A percentile compares a stretch with the other conserved stretches of the same genome.
These are phyloP conservation scores for Echinops telfairi DNA, from an alignment of 2,113 vertebrate species.

Conservation along the genomic window DNA sequence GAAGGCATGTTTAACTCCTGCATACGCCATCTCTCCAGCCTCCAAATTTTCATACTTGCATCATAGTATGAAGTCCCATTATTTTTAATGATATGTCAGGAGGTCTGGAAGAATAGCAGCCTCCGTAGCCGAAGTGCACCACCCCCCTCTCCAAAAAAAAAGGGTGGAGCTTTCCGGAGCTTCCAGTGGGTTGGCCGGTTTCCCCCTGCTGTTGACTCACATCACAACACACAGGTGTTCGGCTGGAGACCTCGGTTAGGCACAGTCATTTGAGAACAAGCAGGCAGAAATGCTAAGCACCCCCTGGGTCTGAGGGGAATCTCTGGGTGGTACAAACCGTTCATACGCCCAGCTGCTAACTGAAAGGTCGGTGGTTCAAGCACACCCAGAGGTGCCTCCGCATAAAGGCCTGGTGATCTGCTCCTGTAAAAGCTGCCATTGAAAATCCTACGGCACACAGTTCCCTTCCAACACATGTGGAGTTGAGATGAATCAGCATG, in stretches of 20 bases:
- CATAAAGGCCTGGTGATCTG: background rate
- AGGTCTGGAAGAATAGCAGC: slow-evolving; percentile 77
- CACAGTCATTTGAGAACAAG: background rate
- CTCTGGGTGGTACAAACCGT: background rate
- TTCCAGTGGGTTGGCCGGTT: slow-evolving; percentile 70
- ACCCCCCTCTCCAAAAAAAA: background rate
- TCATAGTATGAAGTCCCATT: slow-evolving; percentile 80
- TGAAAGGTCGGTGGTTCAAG: background rate
- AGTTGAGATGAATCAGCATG: too few relatives aligned
- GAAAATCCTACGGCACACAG: background rate
- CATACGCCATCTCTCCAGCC: slow-evolving; percentile 71
- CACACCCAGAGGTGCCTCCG: background rate
- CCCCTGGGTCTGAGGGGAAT: background rate
- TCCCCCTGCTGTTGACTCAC: background rate
- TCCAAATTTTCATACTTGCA: slow-evolving; percentile 76
- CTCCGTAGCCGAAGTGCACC: slow-evolving; percentile 79
- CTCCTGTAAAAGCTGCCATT: background rate
- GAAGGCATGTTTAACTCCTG: slow-evolving; percentile 77
- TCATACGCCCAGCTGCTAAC: background rate
- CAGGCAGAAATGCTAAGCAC: background rate
- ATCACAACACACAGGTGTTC: rapidly evolving
- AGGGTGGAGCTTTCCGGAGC: slow-evolving; percentile 43
- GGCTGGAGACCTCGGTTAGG: too few relatives aligned
- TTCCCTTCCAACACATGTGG: background rate
- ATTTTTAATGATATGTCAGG: slow-evolving; percentile 83